Evolutionary conservation across 2,113 vertebrate species (phyloP), one percentile per base, ranked within the genome.

Genomic region (Mesembrinibis cayennensis): DNA sequence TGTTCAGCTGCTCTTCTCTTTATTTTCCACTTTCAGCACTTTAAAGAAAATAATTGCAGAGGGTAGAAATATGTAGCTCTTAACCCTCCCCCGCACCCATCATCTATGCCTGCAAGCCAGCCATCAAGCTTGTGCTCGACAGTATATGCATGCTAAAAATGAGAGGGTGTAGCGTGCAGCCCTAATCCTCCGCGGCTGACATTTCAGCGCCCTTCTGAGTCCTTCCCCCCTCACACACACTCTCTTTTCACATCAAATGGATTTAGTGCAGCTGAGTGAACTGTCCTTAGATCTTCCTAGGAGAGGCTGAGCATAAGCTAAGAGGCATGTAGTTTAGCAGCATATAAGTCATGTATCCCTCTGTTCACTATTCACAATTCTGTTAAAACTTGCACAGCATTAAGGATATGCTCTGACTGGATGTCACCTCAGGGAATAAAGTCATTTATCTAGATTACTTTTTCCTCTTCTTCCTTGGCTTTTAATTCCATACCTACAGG

Each of bases 351-450:
- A 44, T 95, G 97, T 77, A 74, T 27, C 96, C 96, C 94, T 97
- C 97, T 93, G 96, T 78, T 97, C 94, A 22, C 96, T n/a, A 10
- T 22, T 77, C 96, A 34, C 56, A 87, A 97, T 97, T 99, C 98
- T 99, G 99, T 99, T 96, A 98, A 96, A 98, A 99, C 99, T 98
- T 99, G 99, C 98, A 98, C 97, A 69, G 96, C 65, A 56, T 98
- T 93, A 56, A 94, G 97, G 96, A 98, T 93, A 55, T 98, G 98
- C 98, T 98, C 97, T 97, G 97, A 98, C 97, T 98, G 96, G 97
- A 98, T 98, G 98, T 98, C 98, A 98, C 98, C 98, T 90, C 96
- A 65, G 98, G 98, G 98, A 98, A 98, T 98, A 97, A 97, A 98
- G 97, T 98, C 97, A 98, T 98, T 98, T 98, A 98, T 98, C 98